Evolutionary conservation across 1,140 invertebrate species (phyloP).

Genomic region (Agrypnia vestita): DNA sequence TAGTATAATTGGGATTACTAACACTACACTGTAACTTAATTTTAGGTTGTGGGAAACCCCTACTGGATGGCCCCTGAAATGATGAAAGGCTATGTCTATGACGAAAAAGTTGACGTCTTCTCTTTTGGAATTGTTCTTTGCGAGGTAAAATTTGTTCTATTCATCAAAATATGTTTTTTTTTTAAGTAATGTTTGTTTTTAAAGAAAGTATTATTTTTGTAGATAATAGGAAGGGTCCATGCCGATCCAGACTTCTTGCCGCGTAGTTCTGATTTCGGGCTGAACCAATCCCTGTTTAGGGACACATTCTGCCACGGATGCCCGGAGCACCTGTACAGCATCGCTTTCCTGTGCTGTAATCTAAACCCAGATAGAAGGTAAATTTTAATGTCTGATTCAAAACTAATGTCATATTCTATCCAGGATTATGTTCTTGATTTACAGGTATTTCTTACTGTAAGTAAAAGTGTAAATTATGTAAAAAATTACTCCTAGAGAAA

Average conservation of each 20-base stretch:
- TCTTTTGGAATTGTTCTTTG: slow-evolving; percentile 97
- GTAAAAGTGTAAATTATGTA: no score
- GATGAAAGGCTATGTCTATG: slow-evolving; percentile 96
- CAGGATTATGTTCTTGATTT: no score
- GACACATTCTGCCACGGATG: slow-evolving; percentile 92
- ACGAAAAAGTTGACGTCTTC: slow-evolving; percentile 98
- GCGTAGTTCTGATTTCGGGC: slow-evolving; percentile 90
- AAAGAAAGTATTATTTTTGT: slow-evolving; percentile 20
- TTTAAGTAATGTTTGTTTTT: background rate
- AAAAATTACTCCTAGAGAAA: no score
- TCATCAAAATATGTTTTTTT: background rate
- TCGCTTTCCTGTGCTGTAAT: slow-evolving; percentile 92
- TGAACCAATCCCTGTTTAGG: slow-evolving; percentile 90
- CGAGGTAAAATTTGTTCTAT: slow-evolving; percentile 78
- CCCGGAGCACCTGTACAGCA: slow-evolving; percentile 89
- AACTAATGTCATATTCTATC: background rate
- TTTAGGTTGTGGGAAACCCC: slow-evolving; percentile 90
- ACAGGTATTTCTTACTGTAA: no score
- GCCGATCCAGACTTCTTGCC: slow-evolving; percentile 95
- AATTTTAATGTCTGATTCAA: background rate
- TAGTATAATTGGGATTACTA: no score
- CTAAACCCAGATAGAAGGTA: slow-evolving; percentile 89
- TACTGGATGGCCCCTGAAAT: slow-evolving; percentile 99
- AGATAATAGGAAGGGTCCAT: slow-evolving; percentile 94
- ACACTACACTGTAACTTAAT: no score